A percentile compares a stretch with the other conserved stretches of the same genome.
Conservation (phyloP, 92 coral and sea anemone genomes). For the Isaurus tuberculatus region DNA sequence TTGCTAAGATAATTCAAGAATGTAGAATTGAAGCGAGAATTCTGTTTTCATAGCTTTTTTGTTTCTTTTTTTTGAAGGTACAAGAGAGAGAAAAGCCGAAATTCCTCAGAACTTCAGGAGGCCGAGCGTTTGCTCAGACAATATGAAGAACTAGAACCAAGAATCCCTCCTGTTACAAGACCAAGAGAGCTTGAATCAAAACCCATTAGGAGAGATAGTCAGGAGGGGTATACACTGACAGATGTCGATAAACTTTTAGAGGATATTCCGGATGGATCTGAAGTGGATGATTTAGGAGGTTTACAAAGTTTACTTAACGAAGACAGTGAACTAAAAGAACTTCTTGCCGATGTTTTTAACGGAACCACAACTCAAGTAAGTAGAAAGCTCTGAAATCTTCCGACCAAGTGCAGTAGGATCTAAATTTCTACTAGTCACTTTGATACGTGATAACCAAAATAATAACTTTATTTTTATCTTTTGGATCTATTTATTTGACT, state of each 20-base stretch:
- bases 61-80: not conserved
- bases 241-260: constrained; percentile 42
- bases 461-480: too few relatives aligned
- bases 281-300: constrained; percentile 10
- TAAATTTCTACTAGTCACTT: too few relatives aligned
- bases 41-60: not conserved
- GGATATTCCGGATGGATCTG: constrained; percentile 32
- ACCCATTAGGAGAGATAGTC: not conserved
- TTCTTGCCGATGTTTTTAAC: constrained; percentile 31
- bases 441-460: too few relatives aligned
- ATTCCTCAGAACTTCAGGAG: constrained; percentile 22
- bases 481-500: too few relatives aligned
- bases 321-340: constrained; percentile 39
- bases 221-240: not conserved
- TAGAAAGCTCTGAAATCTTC: too few relatives aligned
- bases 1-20: not conserved
- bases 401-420: too few relatives aligned
- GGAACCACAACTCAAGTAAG: constrained; percentile 12
- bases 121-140: constrained; percentile 41
- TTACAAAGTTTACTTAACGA: constrained; percentile 32
- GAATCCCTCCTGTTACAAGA: not conserved
- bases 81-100: not conserved
- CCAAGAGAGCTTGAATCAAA: not conserved
- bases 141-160: constrained; percentile 24
- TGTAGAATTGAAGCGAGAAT: not conserved